Conservation (phyloP, 2,797 vertebrate genomes). For the Sebastiscus albofasciatus region DNA sequence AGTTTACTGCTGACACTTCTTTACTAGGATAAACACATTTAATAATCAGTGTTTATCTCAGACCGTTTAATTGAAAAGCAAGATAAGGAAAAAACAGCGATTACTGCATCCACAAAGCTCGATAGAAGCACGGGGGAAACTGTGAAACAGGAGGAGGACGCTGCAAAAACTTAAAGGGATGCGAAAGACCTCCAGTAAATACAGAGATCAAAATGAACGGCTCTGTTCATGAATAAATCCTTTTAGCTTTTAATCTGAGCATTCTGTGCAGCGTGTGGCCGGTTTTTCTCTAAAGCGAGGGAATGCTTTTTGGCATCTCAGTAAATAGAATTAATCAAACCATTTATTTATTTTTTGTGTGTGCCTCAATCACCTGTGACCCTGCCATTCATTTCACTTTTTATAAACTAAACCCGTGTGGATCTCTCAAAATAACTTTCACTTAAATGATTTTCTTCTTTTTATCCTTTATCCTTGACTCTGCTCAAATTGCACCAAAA, state of each 20-base stretch:
- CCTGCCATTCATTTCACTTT: slow-evolving; percentile 31
- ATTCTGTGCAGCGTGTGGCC: neutral
- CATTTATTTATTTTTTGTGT: neutral
- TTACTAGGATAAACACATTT: neutral
- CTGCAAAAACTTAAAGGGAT: neutral
- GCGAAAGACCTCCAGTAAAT: slow-evolving; percentile 48
- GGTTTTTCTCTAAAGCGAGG: slow-evolving; percentile 3
- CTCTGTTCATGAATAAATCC: neutral
- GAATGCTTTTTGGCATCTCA: neutral
- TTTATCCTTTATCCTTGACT: slow-evolving; percentile 46
- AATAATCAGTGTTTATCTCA: neutral
- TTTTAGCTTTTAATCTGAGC: slow-evolving; percentile 2
- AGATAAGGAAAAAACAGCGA: neutral
- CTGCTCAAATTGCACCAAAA: slow-evolving; percentile 1
- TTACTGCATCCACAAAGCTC: neutral
- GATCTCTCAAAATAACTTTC: slow-evolving; percentile 28
- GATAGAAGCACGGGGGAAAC: neutral
- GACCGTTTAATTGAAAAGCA: neutral
- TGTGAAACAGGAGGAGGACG: neutral
- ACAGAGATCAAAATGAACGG: slow-evolving; percentile 33
- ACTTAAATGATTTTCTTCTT: slow-evolving; percentile 13
- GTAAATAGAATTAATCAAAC: slow-evolving; percentile 36
- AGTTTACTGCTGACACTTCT: neutral
- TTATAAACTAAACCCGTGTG: neutral
- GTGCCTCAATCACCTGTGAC: slow-evolving; percentile 1